Conservation (phyloP, 2,797 vertebrate genomes). For the Siniperca obscura region DNA sequence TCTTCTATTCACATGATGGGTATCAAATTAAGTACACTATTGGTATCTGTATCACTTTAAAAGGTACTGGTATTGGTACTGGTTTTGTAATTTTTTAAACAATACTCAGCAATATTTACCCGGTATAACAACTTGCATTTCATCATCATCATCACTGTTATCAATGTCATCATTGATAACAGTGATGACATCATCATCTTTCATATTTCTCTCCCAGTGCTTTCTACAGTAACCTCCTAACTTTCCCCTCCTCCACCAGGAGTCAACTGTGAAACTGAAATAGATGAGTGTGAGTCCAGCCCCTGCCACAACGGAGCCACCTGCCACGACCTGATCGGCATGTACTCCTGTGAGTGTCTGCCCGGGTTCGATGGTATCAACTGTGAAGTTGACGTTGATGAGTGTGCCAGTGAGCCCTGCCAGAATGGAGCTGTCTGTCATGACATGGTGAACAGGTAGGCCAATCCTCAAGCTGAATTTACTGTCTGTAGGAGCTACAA, state of each 20-base stretch:
- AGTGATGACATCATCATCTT: no score
- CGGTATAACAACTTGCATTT: neutral
- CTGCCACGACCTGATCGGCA: slow-evolving; percentile 87
- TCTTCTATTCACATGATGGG: no score
- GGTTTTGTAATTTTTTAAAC: no score
- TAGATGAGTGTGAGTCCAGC: slow-evolving; percentile 90
- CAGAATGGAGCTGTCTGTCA: slow-evolving; percentile 86
- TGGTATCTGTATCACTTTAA: no score
- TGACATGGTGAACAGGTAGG: slow-evolving; percentile 90
- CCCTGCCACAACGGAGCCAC: slow-evolving; percentile 88
- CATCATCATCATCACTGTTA: neutral
- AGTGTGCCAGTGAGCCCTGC: slow-evolving; percentile 92
- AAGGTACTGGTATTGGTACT: no score
- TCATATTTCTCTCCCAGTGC: neutral
- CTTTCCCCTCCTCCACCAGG: slow-evolving; percentile 68
- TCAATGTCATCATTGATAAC: neutral
- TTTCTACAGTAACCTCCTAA: neutral
- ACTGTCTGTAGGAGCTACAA: neutral
- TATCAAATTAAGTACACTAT: no score
- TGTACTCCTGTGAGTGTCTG: slow-evolving; percentile 89
- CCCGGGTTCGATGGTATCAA: slow-evolving; percentile 86
- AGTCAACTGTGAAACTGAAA: slow-evolving; percentile 89
- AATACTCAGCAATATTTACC: neutral
- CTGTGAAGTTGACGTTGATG: slow-evolving; percentile 91
- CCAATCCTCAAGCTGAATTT: neutral